Evolutionary conservation across 2,888 invertebrate genomes (phyloP).

Genomic region (Melinaea marsaeus): DNA sequence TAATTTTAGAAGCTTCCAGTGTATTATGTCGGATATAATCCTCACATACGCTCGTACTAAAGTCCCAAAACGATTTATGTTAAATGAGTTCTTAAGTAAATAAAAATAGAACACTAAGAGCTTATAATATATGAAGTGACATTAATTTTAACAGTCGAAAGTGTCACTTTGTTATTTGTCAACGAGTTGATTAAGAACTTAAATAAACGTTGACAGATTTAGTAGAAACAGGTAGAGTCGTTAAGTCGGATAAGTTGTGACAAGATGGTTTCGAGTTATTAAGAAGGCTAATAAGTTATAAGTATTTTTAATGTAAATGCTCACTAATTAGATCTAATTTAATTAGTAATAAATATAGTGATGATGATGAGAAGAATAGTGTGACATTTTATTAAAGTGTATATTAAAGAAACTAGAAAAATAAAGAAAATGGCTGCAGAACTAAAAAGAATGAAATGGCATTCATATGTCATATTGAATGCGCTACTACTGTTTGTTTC

Average conservation of each 20-base stretch:
- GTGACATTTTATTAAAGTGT: conserved; percentile 46
- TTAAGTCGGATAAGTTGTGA: conserved; percentile 52
- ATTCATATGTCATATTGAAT: conserved; percentile 61
- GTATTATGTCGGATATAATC: conserved; percentile 59
- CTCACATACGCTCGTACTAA: conserved; percentile 44
- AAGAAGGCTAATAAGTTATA: conserved; percentile 41
- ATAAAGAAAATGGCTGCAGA: conserved; percentile 58
- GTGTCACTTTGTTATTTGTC: conserved; percentile 70
- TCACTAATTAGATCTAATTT: conserved; percentile 40
- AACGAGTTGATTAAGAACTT: conserved; percentile 62
- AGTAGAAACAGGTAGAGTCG: conserved; percentile 51
- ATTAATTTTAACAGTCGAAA: conserved; percentile 56
- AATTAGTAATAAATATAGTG: conserved; percentile 42
- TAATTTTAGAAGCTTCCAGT: conserved; percentile 50
- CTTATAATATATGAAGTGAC: conserved; percentile 58
- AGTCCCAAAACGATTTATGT: conserved; percentile 53
- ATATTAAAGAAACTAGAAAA: conserved; percentile 35
- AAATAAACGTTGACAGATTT: conserved; percentile 66
- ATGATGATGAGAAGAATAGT: conserved; percentile 60
- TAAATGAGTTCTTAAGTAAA: conserved; percentile 46
- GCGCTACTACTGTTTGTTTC: conserved; percentile 63
- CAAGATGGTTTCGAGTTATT: conserved; percentile 43
- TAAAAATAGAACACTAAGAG: conserved; percentile 58
- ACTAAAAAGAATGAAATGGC: conserved; percentile 60
- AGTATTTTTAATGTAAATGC: conserved; percentile 32